Conservation (phyloP, 2,797 vertebrate genomes). For the Gymnothorax reevesii region DNA sequence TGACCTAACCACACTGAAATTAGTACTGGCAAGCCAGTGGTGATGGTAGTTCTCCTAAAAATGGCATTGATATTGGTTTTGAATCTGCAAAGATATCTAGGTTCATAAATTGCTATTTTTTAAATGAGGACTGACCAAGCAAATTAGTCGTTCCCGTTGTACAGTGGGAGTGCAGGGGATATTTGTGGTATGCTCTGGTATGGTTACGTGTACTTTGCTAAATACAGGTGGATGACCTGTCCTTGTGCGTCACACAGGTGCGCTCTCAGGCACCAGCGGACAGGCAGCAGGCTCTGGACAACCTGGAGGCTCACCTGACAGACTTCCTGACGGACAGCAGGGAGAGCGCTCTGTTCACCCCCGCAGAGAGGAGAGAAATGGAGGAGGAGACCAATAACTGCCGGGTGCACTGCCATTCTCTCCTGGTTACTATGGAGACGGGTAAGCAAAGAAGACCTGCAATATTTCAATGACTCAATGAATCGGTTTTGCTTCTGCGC, state of each 20-base stretch:
- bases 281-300: conserved; percentile 81
- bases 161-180: neutral
- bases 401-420: conserved; percentile 80
- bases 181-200: neutral
- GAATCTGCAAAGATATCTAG: too few relatives aligned
- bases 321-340: conserved; percentile 92
- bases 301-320: conserved; percentile 81
- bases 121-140: too few relatives aligned
- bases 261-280: conserved; percentile 77
- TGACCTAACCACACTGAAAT: too few relatives aligned
- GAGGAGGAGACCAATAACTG: conserved; percentile 84
- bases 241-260: conserved; percentile 69
- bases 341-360: conserved; percentile 85
- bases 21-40: too few relatives aligned
- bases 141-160: too few relatives aligned
- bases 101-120: too few relatives aligned
- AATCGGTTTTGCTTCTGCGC: neutral
- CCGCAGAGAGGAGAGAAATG: conserved; percentile 78
- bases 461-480: neutral
- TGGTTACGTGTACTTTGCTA: neutral
- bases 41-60: too few relatives aligned
- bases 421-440: conserved; percentile 87
- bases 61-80: too few relatives aligned
- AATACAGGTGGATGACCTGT: neutral
- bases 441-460: conserved; percentile 66